Base-by-base conservation (phyloP, 2,888 invertebrate genomes). In the Eilema caniola region DNA sequence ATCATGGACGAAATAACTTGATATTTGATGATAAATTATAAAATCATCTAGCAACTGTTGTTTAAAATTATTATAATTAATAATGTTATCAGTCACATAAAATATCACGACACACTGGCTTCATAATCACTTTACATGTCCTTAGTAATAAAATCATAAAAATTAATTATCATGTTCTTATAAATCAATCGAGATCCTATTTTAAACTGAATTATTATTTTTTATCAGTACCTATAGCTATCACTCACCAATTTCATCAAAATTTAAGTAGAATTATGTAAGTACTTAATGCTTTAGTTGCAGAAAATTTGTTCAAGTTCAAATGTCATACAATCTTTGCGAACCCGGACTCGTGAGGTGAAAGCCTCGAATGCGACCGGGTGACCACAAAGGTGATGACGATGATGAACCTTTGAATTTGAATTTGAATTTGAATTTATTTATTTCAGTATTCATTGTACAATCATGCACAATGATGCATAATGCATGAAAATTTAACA, bases 51-150 rank as follows among this genome's bases (percentile, higher is more conserved):
- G 59, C 12, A 25, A 59, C 59, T 59, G 59, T 24, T 3, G 25
- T 59, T 8, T 31, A 5, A n/a, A 61, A 28, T 61, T 20, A 61
- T 61, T n/a, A 70, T 74, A 64, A 69, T 63, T 71, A 57, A 57
- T 66, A 64, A 60, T 57, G 3, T 71, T 67, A 73, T 47, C 16
- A 62, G 20, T 62, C 69, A 77, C 56, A 57, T 67, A 33, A 33
- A 33, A 33, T 37, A 66, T 71, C 81, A 80, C 80, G 23, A 74
- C 16, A 74, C 37, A 76, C 71, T 41, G 56, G 72, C 81, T 77
- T 81, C 28, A 69, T 25, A 65, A 71, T 79, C 71, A 79, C 75
- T 62, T 37, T 69, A 69, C 65, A 71, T 75, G 67, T 64, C 61
- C 53, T 37, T 77, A 79, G 77, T 66, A 69, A 65, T 69, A 3